A percentile compares a stretch with the other conserved stretches of the same genome.
These are phyloP conservation scores for Intellagama lesueurii DNA, from an alignment of 2,797 vertebrate species.

Conservation along the genomic window DNA sequence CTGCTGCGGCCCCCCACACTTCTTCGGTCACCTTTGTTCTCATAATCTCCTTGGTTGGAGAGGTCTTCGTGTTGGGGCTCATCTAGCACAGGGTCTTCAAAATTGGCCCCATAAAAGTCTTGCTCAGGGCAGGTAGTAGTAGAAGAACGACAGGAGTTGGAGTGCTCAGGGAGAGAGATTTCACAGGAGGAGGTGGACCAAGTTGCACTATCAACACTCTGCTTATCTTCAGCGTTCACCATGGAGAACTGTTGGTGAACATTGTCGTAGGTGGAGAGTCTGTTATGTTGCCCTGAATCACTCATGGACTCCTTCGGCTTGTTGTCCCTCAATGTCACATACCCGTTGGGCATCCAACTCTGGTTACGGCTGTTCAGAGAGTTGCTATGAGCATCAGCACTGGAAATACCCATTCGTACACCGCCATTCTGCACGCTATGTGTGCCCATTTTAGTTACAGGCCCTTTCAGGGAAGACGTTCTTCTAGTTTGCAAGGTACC, in stretches of 20 bases:
- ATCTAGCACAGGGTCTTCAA: conserved; percentile 88
- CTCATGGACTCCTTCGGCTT: conserved; percentile 80
- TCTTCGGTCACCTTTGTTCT: conserved; percentile 80
- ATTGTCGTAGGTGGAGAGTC: conserved; percentile 96
- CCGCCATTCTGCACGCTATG: conserved; percentile 85
- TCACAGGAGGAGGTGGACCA: conserved; percentile 99
- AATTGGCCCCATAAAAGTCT: conserved; percentile 89
- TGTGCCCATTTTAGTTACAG: conserved; percentile 95
- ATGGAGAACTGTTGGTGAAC: conserved; percentile 92
- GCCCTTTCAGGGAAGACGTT: conserved; percentile 84
- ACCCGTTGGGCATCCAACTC: conserved; percentile 88
- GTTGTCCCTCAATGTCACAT: conserved; percentile 88
- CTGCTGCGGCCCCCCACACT: conserved; percentile 83
- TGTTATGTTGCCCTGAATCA: conserved; percentile 87
- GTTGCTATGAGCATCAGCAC: conserved; percentile 80
- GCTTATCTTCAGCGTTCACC: conserved; percentile 92
- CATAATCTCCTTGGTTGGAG: conserved; percentile 75
- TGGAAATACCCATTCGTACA: conserved; percentile 87
- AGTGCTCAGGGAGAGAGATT: conserved; percentile 96
- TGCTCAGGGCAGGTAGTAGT: conserved; percentile 97
- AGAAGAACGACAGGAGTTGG: conserved; percentile 94
- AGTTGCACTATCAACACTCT: conserved; percentile 96
- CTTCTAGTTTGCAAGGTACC: conserved; percentile 84
- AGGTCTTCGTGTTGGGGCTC: conserved; percentile 79
- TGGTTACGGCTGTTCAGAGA: conserved; percentile 78